Conservation (phyloP, 1,140 invertebrate species). For the Cydia amplana region DNA sequence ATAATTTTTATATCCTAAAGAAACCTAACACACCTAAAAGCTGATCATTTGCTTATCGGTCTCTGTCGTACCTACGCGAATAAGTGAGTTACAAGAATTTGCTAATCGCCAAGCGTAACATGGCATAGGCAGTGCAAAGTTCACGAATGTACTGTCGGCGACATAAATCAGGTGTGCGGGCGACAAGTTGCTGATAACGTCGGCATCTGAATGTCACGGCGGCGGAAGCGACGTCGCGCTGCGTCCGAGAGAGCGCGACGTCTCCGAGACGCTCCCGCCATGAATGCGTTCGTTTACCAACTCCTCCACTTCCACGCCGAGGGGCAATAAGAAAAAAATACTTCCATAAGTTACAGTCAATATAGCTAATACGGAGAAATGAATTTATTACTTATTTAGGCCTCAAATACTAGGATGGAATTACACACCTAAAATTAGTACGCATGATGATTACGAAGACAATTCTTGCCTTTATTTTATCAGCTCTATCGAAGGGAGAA, state of each 20-base stretch:
- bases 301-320: neutral
- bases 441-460: too few relatives aligned
- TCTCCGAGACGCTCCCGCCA: slow-evolving; percentile 7
- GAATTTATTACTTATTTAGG: too few relatives aligned
- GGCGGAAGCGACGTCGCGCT: slow-evolving; percentile 46
- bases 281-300: slow-evolving; percentile 17
- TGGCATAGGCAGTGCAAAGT: slow-evolving; percentile 27
- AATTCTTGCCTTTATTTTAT: too few relatives aligned
- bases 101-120: slow-evolving; percentile 22
- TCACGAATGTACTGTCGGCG: slow-evolving; percentile 39
- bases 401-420: too few relatives aligned
- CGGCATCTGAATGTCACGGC: slow-evolving; percentile 48
- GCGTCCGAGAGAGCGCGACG: slow-evolving; percentile 37
- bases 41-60: neutral
- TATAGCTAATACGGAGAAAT: too few relatives aligned
- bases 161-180: slow-evolving; percentile 56
- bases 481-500: too few relatives aligned
- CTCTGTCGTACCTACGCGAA: neutral
- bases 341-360: too few relatives aligned
- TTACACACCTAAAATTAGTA: too few relatives aligned
- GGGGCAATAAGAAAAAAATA: neutral
- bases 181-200: slow-evolving; percentile 52
- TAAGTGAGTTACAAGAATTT: neutral
- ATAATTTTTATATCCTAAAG: neutral
- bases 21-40: neutral